These are phyloP conservation scores for Bubo blakistoni DNA, from an alignment of 2,113 vertebrate species.

Conservation along the genomic window DNA sequence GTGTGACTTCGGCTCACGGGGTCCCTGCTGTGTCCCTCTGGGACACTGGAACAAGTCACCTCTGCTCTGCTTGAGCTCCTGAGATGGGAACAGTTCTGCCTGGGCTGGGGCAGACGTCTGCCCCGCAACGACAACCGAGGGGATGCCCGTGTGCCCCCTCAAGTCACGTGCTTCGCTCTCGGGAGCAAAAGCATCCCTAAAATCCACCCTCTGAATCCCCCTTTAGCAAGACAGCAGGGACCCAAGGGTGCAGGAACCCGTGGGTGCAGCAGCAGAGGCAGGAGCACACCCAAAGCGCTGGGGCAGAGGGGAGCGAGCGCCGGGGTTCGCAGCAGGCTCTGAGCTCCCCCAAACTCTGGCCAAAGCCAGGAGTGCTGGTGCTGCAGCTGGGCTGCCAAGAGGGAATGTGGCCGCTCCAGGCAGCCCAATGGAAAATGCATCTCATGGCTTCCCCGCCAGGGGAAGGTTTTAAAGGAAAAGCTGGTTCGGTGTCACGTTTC, in stretches of 20 bases:
- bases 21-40: not conserved
- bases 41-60: not conserved
- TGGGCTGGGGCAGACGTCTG: not conserved
- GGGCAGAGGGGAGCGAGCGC: not conserved
- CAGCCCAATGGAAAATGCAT: not conserved
- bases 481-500: rapidly evolving
- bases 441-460: not conserved
- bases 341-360: not conserved
- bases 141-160: rapidly evolving
- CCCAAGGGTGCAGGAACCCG: not conserved
- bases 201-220: not conserved
- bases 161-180: not conserved
- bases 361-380: not conserved
- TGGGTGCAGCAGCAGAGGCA: not conserved
- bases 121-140: rapidly evolving
- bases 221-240: not conserved
- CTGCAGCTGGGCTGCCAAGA: not conserved
- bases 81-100: not conserved
- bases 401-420: not conserved
- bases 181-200: not conserved
- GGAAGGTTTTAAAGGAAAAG: not conserved
- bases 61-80: not conserved
- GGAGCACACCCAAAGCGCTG: not conserved
- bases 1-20: rapidly evolving
- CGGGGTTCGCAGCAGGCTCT: not conserved